Evolutionary conservation across 2,888 invertebrate species (phyloP), one percentile per base, ranked within the genome.

Genomic region (Zygothrica quintamaculata): DNA sequence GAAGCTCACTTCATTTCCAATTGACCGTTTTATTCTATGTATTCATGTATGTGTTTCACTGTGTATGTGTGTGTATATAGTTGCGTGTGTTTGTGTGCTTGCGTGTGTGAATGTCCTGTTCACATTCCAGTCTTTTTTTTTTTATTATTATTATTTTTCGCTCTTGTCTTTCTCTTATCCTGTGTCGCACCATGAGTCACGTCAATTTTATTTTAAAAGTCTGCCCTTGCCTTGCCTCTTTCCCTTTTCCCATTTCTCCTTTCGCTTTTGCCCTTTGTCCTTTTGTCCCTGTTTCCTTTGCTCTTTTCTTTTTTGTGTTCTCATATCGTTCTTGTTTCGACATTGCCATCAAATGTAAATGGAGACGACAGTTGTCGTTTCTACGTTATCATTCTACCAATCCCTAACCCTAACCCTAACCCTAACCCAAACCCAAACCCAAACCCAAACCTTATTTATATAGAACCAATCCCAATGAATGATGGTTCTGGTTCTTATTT

Each of bases 101-200:
- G 64, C 47, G 69, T 65, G 56, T 56, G 61, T 73, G 59, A 22
- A 39, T 60, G 71, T 81, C 53, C 67, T 67, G 65, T 29, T 47
- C 60, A 77, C 65, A 58, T 74, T 69, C 42, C 50, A 37, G 22
- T 11, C 7, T 26, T n/a, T n/a, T 15, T 6, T 39, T 1, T 74
- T 55, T 56, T 34, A 48, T 50, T 65, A 31, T 61, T 65, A 58
- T 52, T 53, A 34, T 53, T 40, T 33, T 46, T 31, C 60, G 51
- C 71, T 33, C 47, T 50, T 59, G 51, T 74, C 36, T 50, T 50
- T 59, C 58, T 68, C 44, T 64, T 46, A 47, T 65, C 55, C 61
- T 68, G 40, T 22, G 40, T 22, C 59, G 9, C 50, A 18, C 36
- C 56, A 65, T 82, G 88, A 82, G 65, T 82, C 88, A 84, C 70